These are phyloP conservation scores for Rhizoglyphus robini DNA, from an alignment of 1,140 invertebrate species.

Conservation along the genomic window DNA sequence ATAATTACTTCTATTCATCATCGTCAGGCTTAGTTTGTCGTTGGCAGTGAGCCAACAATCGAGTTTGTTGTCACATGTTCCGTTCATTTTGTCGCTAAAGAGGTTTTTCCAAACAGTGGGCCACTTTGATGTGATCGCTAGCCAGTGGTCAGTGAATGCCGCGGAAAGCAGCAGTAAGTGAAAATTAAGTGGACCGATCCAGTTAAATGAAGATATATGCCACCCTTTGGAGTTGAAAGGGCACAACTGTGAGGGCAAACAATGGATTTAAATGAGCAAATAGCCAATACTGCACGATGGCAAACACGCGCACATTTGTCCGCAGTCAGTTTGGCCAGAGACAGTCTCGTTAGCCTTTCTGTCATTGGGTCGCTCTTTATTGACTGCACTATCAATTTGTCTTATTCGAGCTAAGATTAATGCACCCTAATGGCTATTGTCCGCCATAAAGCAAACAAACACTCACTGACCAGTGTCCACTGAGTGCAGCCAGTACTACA, in stretches of 20 bases:
- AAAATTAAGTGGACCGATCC: conserved; percentile 11
- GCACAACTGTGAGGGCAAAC: neutral
- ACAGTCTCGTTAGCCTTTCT: neutral
- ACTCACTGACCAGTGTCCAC: conserved; percentile 9
- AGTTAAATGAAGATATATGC: conserved; percentile 15
- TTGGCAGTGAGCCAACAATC: too few relatives aligned
- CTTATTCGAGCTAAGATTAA: conserved; percentile 4
- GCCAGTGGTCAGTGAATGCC: neutral
- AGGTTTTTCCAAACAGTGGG: too few relatives aligned
- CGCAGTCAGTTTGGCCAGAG: neutral
- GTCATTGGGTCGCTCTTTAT: neutral
- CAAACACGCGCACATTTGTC: neutral
- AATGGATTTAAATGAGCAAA: neutral
- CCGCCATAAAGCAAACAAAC: neutral
- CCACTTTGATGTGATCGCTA: neutral
- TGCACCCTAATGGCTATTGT: conserved; percentile 13
- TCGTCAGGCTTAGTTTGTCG: neutral
- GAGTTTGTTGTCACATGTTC: conserved; percentile 3
- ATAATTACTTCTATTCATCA: conserved; percentile 14
- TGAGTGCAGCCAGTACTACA: neutral
- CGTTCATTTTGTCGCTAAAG: neutral
- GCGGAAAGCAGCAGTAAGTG: neutral
- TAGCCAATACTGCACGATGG: neutral
- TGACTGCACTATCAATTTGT: neutral
- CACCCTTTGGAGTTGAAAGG: neutral